Evolutionary conservation across 2,888 invertebrate species (phyloP).

Genomic region (Lithosia quadra): DNA sequence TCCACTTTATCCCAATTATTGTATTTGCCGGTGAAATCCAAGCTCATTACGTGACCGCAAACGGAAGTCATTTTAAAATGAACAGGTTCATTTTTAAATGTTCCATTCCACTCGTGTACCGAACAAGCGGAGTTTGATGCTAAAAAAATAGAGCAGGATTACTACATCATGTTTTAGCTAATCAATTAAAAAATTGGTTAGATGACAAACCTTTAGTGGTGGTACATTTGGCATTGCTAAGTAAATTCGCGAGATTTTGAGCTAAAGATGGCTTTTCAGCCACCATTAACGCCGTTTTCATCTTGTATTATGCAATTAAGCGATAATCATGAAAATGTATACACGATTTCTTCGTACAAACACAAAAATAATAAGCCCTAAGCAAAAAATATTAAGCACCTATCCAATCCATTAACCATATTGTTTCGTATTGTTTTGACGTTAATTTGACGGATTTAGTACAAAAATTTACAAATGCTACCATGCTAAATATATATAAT

Average conservation of each 20-base stretch:
- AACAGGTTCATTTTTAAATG: slow-evolving; percentile 90
- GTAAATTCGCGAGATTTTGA: slow-evolving; percentile 96
- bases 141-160: slow-evolving; percentile 21
- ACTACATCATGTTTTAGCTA: slow-evolving; percentile 13
- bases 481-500: not conserved
- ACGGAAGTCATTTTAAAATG: slow-evolving; percentile 98
- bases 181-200: slow-evolving; percentile 20
- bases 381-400: no score
- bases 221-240: slow-evolving; percentile 94
- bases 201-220: slow-evolving; percentile 90
- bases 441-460: not conserved
- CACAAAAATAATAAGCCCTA: slow-evolving; percentile 2
- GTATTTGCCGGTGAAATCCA: slow-evolving; percentile 97
- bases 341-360: slow-evolving; percentile 1
- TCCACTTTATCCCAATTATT: slow-evolving; percentile 99
- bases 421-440: slow-evolving; percentile 3
- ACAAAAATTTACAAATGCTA: not conserved
- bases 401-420: not conserved
- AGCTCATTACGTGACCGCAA: slow-evolving; percentile 98
- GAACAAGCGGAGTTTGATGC: slow-evolving; percentile 94
- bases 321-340: slow-evolving; percentile 27
- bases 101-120: slow-evolving; percentile 97
- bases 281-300: slow-evolving; percentile 98
- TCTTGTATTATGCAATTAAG: slow-evolving; percentile 65
- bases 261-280: slow-evolving; percentile 99